Base-by-base conservation (phyloP, 2,888 invertebrate genomes). In the Gymnoscelis rufifasciata region DNA sequence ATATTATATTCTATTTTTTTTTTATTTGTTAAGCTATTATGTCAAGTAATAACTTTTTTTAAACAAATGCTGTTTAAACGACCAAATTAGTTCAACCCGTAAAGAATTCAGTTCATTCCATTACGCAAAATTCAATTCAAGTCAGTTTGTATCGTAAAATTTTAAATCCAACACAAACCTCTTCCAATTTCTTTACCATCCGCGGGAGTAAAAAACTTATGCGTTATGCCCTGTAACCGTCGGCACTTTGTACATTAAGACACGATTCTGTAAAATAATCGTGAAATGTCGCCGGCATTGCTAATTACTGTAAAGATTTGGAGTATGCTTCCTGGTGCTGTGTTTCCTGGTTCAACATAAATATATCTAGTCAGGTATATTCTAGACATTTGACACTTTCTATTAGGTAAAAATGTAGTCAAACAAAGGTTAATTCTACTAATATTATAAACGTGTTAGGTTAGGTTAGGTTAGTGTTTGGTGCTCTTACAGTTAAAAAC, bases 151-250 rank as follows among this genome's bases (percentile, higher is more conserved):
- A 52, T 56, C 52, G 56, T 58, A 49, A 58, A 54, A 58, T 47
- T 56, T 57, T 52, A 56, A 56, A 50, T 43, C 56, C 53, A 27
- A 38, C 39, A 48, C 51, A 45, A 56, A 47, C 50, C 56, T 53
- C 55, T 52, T 60, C 55, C 52, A 51, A 60, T 62, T 59, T 57
- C 49, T 56, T 57, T 52, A 52, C 41, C 56, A 52, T 59, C 56
- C 59, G 56, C 56, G 41, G 31, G 47, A 38, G 38, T 50, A 64
- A 64, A 54, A 54, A 51, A 52, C 47, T 46, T 54, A 52, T 54
- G 49, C 54, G 46, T 54, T 53, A 53, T 53, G 49, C 47, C 47
- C 41, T 43, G 52, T 43, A 43, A 51, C 19, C 38, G 47, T 13
- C 38, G 38, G 38, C 11, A 15, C 3, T 57, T 58, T 55, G 53